Base-by-base conservation (phyloP, 2,113 vertebrate genomes). In the Cyanoramphus novaezelandiae region DNA sequence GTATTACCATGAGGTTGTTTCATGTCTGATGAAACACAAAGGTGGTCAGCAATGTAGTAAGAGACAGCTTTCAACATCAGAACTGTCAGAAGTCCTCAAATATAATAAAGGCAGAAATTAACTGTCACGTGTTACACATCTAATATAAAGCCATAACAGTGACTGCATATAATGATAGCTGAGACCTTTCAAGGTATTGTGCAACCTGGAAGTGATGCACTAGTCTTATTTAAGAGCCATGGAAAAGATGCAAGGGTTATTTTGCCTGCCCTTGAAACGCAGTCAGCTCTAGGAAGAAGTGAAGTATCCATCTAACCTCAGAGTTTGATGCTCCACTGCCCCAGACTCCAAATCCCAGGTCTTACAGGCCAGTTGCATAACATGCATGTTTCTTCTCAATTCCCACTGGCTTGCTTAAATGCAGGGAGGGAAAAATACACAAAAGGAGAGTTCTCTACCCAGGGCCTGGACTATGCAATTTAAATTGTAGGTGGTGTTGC, bases 331-430 rank as follows among this genome's bases (percentile, higher is more conserved):
- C n/a, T 91, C 24, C 31, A 29, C 39, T 78, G 57, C 33, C 47
- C 35, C 62, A 64, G 55, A 13, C 29, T 79, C 35, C n/a, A 28
- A 41, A 29, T 16, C 44, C 39, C 11, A 46, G 23, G 7, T 33
- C 23, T 69, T 50, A 39, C 0, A 0, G 67, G 41, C 25, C 0
- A 0, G 68, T 46, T 81, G 28, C 46, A 29, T 4, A 47, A 41
- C 33, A 33, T 3, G 1, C 0, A 0, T 39, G 37, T 62, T 82
- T 82, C 44, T 88, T 85, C 78, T 82, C 82, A 46, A 44, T 76
- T 76, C 70, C 74, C 49, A 37, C 72, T 53, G 44, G 49, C 37
- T 92, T 75, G 69, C 1, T 0, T 31, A 24, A 84, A 44, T 23
- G 37, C n/a, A 57, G 17, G 17, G 49, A 90, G 39, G 28, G 31